Percentiles rank a stretch among this genome's conserved stretches.
Evolutionary conservation across 53 echinoderm and acorn worm genomes (phyloP).

Genomic region (Echinarachnius parma): DNA sequence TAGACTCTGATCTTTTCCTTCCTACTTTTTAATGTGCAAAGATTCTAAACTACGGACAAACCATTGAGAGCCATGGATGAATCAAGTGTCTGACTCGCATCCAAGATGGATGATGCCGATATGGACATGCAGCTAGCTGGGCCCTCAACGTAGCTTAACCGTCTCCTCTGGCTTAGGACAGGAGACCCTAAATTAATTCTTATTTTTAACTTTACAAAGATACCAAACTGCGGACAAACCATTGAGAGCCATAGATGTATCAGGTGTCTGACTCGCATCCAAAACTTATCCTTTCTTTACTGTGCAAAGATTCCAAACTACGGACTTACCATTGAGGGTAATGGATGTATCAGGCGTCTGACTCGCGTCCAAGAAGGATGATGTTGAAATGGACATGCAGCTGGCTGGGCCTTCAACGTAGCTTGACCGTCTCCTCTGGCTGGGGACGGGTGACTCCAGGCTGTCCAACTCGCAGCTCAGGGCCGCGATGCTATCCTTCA

Average conservation of each 20-base stretch:
- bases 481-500: conserved; percentile 87
- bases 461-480: conserved; percentile 64
- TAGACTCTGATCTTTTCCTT: not conserved
- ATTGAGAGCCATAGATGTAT: too few relatives aligned
- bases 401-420: conserved; percentile 44
- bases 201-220: too few relatives aligned
- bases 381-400: conserved; percentile 65
- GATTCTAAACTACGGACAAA: not conserved
- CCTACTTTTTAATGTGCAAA: not conserved
- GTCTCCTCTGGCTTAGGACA: conserved; percentile 57
- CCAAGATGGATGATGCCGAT: conserved; percentile 81
- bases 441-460: conserved; percentile 50
- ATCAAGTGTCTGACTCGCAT: conserved; percentile 76
- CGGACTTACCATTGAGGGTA: too few relatives aligned
- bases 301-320: too few relatives aligned
- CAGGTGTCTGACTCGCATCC: too few relatives aligned
- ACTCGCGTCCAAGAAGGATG: conserved; percentile 82
- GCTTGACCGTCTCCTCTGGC: conserved; percentile 84
- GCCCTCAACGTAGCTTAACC: conserved; percentile 64
- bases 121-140: conserved; percentile 57
- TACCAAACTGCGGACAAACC: too few relatives aligned
- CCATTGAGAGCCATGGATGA: not conserved
- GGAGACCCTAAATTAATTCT: too few relatives aligned
- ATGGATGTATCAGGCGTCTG: conserved; percentile 57
- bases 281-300: too few relatives aligned